Evolutionary conservation across 2,888 invertebrate species (phyloP), one percentile per base, ranked within the genome.

Genomic region (Malacosoma neustria): DNA sequence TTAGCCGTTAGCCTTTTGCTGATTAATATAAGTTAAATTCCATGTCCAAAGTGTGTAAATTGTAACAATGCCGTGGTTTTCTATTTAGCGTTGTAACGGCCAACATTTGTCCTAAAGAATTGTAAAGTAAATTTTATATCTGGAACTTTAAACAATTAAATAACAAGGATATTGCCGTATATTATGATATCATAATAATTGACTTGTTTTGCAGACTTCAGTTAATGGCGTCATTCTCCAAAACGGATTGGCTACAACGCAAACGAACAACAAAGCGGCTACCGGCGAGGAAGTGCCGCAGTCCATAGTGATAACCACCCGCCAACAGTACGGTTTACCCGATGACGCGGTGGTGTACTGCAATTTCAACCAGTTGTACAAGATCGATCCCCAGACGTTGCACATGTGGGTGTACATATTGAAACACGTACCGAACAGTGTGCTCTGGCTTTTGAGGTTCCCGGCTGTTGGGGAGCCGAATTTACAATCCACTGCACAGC

Each of bases 321-420:
- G 99, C 35, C 95, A 97, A 63, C 99, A 99, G 70, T 99, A 99
- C 70, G 94, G 95, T 5, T 79, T 99, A 41, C 98, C 99, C 0
- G 98, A 99, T 56, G 97, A 99, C 51, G 98, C 98, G 0, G 93
- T 99, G 33, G 96, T 99, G 2, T 99, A 96, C 72, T 99, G 99
- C 72, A 99, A 99, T 80, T 99, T 99, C 82, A 99, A 99, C 87
- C 99, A 99, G 68, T 88, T 99, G 41, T 99, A 99, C 82, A 99
- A 99, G 88, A 98, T 99, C 48, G 99, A 99, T 80, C 99, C 99
- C 0, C 81, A 93, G 42, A 99, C 99, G 0, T 85, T 99, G 37
- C 95, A 96, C 56, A 97, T 97, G 92, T 99, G 99, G 99, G 94
- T 91, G 34, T 89, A 95, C 77, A 97, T 99, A 54, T 74, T 99